phyloP scores from a whole-genome alignment of 2,113 vertebrate species.

The Atlantisia rogersi region DNA sequence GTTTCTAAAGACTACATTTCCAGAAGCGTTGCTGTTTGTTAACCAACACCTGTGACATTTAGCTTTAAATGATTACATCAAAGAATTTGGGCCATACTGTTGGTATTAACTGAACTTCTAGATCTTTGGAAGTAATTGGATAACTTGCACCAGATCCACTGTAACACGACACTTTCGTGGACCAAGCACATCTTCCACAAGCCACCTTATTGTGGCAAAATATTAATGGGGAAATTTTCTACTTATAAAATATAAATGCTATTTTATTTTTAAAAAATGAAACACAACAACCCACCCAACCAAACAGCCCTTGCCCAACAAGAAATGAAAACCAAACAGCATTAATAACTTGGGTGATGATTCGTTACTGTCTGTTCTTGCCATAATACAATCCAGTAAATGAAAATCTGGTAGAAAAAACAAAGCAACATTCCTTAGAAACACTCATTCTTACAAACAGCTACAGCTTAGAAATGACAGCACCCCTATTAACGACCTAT shows the following conservation, averaged over 20 bases:
- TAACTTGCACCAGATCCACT: not conserved
- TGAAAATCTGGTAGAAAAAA: not conserved
- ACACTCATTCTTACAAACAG: not conserved
- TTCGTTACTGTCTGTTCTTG: not conserved
- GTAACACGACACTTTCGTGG: not conserved
- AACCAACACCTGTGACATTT: not conserved
- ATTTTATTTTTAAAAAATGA: not conserved
- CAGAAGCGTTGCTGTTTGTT: not conserved
- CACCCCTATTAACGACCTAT: not conserved
- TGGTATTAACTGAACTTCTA: not conserved
- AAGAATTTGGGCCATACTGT: not conserved
- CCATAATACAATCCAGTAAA: not conserved
- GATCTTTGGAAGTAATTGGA: not conserved
- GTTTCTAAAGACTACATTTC: not conserved
- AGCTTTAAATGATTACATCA: not conserved
- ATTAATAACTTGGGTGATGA: not conserved
- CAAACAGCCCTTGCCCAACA: not conserved
- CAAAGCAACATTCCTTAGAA: not conserved
- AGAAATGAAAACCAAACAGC: not conserved
- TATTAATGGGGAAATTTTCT: not conserved
- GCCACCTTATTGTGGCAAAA: accelerated
- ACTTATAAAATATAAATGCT: not conserved
- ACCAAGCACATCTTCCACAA: not conserved
- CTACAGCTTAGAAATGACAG: not conserved
- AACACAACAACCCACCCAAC: too few relatives aligned